Evolutionary conservation across 2,888 invertebrate species (phyloP).

Genomic region (Leptopterna dolabrata): DNA sequence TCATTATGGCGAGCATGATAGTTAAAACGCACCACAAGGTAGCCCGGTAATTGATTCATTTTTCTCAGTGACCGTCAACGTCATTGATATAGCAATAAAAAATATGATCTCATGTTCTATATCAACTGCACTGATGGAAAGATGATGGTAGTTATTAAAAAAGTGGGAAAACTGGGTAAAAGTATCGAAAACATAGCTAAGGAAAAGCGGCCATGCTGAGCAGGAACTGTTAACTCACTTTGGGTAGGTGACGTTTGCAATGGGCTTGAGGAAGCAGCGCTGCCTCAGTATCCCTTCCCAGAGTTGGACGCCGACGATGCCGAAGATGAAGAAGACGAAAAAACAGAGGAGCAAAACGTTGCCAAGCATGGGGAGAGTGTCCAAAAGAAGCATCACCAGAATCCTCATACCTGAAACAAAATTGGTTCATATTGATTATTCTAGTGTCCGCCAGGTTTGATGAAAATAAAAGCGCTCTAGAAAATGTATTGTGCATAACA

Average conservation of each 20-base stretch:
- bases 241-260: slow-evolving; percentile 72
- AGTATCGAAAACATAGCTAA: not conserved
- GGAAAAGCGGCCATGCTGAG: not conserved
- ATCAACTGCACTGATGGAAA: not conserved
- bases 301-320: slow-evolving; percentile 98
- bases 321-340: slow-evolving; percentile 99
- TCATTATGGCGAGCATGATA: no score
- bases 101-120: not conserved
- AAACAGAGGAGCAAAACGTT: slow-evolving; percentile 98
- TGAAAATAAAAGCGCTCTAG: no score
- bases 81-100: no score
- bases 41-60: no score
- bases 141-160: not conserved
- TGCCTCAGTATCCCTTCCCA: slow-evolving; percentile 98
- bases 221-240: slow-evolving; percentile 74
- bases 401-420: slow-evolving; percentile 91
- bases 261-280: slow-evolving; percentile 80
- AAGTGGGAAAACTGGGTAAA: not conserved
- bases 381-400: slow-evolving; percentile 96
- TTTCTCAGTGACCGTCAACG: no score
- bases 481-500: no score
- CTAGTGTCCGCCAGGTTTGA: no score
- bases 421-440: no score
- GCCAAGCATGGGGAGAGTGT: slow-evolving; percentile 99
- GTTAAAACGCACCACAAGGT: no score